Conservation (phyloP, 2,113 vertebrate species). For the Psammodynastes pulverulentus region DNA sequence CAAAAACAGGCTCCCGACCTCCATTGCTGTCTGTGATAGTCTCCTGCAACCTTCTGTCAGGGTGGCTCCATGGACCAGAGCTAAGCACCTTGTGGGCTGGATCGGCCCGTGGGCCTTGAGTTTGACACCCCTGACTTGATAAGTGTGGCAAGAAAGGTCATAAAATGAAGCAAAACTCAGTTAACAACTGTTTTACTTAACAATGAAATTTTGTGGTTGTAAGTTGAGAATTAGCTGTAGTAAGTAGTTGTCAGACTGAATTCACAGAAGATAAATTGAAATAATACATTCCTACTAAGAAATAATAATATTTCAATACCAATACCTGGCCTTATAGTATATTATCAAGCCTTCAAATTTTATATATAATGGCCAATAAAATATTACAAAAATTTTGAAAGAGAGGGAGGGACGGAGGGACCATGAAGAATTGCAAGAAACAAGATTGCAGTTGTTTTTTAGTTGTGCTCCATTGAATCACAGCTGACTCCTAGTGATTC, state of each 20-base stretch:
- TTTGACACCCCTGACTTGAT: too few relatives aligned
- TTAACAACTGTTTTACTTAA: too few relatives aligned
- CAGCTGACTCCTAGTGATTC: background rate
- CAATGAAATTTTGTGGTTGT: too few relatives aligned
- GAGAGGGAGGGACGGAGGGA: background rate
- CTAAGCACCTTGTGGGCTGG: too few relatives aligned
- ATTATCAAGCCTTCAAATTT: background rate
- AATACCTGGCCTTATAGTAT: background rate
- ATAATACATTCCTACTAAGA: background rate
- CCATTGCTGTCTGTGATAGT: too few relatives aligned
- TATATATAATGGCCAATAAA: background rate
- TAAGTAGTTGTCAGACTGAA: conserved; percentile 47
- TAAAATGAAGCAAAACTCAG: too few relatives aligned
- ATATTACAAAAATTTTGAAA: background rate
- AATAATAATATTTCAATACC: background rate
- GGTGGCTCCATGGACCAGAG: too few relatives aligned
- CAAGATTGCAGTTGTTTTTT: background rate
- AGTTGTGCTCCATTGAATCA: background rate
- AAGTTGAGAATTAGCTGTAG: background rate
- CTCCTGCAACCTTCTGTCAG: too few relatives aligned
- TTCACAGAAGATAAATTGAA: background rate
- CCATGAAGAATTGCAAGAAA: background rate
- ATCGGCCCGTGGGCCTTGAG: too few relatives aligned
- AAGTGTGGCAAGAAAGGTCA: too few relatives aligned
- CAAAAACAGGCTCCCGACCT: too few relatives aligned